Evolutionary conservation across 1,140 invertebrate species (phyloP).

Genomic region (Sitophilus oryzae): DNA sequence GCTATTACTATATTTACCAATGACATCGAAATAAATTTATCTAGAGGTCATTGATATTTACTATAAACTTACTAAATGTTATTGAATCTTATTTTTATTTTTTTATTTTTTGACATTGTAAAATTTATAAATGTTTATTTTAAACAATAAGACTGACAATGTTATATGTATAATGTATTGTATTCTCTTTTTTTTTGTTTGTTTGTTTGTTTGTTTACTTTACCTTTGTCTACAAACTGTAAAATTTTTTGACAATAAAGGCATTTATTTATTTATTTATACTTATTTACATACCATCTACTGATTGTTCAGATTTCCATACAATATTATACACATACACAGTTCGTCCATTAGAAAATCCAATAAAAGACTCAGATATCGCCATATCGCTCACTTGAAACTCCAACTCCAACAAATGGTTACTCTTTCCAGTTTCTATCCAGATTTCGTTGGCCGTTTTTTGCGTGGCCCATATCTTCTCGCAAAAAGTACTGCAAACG

Average conservation of each 20-base stretch:
- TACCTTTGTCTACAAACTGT: too few species aligned
- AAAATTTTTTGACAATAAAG: conserved; percentile 1
- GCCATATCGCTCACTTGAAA: conserved; percentile 59
- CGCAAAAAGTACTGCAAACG: conserved; percentile 68
- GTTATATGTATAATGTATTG: too few species aligned
- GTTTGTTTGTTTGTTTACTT: too few species aligned
- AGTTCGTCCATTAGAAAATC: conserved; percentile 69
- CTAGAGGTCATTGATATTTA: too few species aligned
- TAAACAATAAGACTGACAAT: too few species aligned
- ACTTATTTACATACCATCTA: neutral
- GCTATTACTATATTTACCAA: too few species aligned
- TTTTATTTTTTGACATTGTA: too few species aligned
- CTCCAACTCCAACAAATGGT: conserved; percentile 29
- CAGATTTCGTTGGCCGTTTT: conserved; percentile 58
- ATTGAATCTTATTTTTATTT: too few species aligned
- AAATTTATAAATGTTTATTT: too few species aligned
- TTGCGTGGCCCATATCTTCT: conserved; percentile 65
- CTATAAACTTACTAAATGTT: too few species aligned
- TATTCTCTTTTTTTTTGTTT: too few species aligned
- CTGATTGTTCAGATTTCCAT: conserved; percentile 19
- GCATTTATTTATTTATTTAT: conserved; percentile 10
- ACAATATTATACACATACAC: conserved; percentile 46
- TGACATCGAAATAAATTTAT: too few species aligned
- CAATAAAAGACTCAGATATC: conserved; percentile 68
- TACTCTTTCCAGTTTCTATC: conserved; percentile 48